Evolutionary conservation across 1,140 invertebrate genomes (phyloP).

Genomic region (Stratiolaelaps scimitus): DNA sequence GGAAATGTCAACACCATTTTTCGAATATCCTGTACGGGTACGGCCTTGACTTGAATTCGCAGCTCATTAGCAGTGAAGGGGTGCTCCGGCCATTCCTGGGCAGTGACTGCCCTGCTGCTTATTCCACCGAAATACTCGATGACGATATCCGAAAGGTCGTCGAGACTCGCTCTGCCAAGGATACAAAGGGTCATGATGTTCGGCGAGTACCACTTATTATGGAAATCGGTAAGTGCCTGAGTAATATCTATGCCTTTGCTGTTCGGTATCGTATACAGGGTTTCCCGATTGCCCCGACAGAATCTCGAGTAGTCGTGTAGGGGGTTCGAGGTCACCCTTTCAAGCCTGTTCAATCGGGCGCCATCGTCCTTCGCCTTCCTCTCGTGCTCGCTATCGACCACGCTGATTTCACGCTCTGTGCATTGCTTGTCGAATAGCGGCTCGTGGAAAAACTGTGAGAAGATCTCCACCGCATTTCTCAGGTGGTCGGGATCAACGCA

Average conservation of each 20-base stretch:
- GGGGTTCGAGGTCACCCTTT: slow-evolving; percentile 44
- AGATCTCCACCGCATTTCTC: slow-evolving; percentile 65
- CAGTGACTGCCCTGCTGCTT: slow-evolving; percentile 57
- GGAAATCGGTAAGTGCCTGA: slow-evolving; percentile 75
- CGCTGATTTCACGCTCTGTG: slow-evolving; percentile 82
- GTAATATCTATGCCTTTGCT: slow-evolving; percentile 64
- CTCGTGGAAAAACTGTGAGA: slow-evolving; percentile 83
- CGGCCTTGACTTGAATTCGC: slow-evolving; percentile 47
- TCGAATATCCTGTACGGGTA: slow-evolving; percentile 83
- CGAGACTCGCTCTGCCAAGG: slow-evolving; percentile 72
- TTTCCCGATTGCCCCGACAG: slow-evolving; percentile 79
- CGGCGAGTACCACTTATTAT: slow-evolving; percentile 79
- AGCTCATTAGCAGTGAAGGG: slow-evolving; percentile 59
- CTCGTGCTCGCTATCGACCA: slow-evolving; percentile 87
- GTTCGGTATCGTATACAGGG: slow-evolving; percentile 62
- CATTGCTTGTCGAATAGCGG: slow-evolving; percentile 80
- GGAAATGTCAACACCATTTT: slow-evolving; percentile 77
- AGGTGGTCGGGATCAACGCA: slow-evolving; percentile 72
- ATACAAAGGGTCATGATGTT: slow-evolving; percentile 80
- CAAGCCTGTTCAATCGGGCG: slow-evolving; percentile 75
- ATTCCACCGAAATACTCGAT: slow-evolving; percentile 61
- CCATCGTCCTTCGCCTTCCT: slow-evolving; percentile 77
- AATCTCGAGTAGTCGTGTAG: slow-evolving; percentile 55
- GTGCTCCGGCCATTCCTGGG: slow-evolving; percentile 62
- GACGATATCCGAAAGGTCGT: slow-evolving; percentile 69